Evolutionary conservation across 2,113 vertebrate species (phyloP), one percentile per base, ranked within the genome.

Genomic region (Burhinus bistriatus): DNA sequence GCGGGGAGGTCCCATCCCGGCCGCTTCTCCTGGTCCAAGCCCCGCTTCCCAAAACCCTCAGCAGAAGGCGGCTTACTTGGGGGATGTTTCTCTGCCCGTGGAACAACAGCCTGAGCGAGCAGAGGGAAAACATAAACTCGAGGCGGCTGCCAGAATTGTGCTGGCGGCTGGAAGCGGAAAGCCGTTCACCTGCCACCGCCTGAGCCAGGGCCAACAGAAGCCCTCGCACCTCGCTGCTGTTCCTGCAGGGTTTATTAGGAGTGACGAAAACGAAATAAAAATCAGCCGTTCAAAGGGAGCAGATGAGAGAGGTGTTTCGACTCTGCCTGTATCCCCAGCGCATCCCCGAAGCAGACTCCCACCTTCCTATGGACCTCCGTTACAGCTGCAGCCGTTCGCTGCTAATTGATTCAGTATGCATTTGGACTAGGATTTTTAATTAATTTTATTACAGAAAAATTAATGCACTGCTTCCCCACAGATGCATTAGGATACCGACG

Each of bases 401-500:
- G 66, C 65, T 89, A 80, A 93, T 95, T 95, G 95, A 95, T 81
- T 91, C 77, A 84, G 65, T 61, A 66, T 2, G 29, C 42, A 91
- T 72, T 92, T 66, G 38, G 82, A 83, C 40, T 71, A 89, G 59
- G 92, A 87, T 89, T 95, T 97, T 96, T 88, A 97, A 97, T 95
- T 97, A 93, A 94, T 89, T 97, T 95, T 96, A 95, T 96, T 95
- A 87, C 36, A 94, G 73, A 93, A 97, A 83, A 97, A 95, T 89
- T 77, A 97, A 96, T 68, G 89, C 59, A 51, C 70, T 85, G 51
- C 66, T 83, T 93, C 62, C 55, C 91, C 93, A 89, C 90, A 94
- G 86, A 73, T 89, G 93, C 86, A 83, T 89, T 61, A 93, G 40
- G 89, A 49, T 51, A 83, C 90, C 12, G 8, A 91, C 82, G 82